These are phyloP conservation scores for Erebia aethiops DNA, from an alignment of 2,888 invertebrate species.

Conservation along the genomic window DNA sequence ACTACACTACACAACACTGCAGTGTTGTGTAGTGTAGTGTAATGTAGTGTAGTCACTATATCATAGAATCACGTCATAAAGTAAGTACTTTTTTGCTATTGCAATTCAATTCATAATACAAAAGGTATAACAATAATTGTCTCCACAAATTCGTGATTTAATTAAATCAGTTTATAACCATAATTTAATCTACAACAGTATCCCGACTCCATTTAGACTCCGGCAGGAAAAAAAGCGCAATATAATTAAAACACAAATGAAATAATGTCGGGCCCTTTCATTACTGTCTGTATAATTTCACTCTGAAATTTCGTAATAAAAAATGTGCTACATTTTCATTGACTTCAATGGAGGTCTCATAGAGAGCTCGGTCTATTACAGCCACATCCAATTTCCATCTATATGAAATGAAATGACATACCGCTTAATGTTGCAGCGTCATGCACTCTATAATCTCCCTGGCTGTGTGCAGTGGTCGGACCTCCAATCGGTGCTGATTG, in stretches of 20 bases:
- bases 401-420: conserved; percentile 58
- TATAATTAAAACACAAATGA: conserved; percentile 27
- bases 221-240: conserved; percentile 1
- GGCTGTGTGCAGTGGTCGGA: conserved; percentile 49
- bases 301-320: conserved; percentile 31
- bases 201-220: conserved; percentile 12
- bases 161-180: conserved; percentile 5
- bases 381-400: conserved; percentile 68
- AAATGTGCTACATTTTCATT: conserved; percentile 36
- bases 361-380: conserved; percentile 52
- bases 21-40: no score
- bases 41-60: no score
- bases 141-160: conserved; percentile 8
- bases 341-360: conserved; percentile 34
- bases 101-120: neutral
- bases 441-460: conserved; percentile 64
- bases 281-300: conserved; percentile 32
- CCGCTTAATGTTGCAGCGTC: conserved; percentile 70
- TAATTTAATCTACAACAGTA: conserved; percentile 10
- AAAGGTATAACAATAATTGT: neutral
- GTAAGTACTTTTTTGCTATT: no score
- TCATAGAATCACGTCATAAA: no score
- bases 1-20: no score
- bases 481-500: conserved; percentile 76
- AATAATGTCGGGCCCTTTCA: conserved; percentile 29